These are phyloP conservation scores for Perca flavescens DNA, from an alignment of 2,113 vertebrate genomes.

Conservation along the genomic window DNA sequence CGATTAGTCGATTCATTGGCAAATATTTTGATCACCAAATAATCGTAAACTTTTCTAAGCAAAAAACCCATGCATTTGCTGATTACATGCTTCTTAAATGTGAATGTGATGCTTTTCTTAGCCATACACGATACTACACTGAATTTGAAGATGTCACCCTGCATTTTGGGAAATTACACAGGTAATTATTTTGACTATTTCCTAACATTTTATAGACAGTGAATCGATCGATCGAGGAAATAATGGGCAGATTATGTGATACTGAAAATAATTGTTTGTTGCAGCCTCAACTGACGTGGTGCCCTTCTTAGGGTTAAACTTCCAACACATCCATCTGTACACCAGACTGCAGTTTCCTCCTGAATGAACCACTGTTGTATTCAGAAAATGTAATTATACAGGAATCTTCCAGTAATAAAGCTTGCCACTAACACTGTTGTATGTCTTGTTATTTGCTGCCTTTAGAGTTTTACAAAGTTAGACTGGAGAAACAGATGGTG, in stretches of 20 bases:
- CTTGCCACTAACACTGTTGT: background rate
- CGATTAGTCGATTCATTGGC: background rate
- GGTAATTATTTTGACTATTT: background rate
- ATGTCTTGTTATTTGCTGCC: background rate
- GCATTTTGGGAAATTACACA: background rate
- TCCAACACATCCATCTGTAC: background rate
- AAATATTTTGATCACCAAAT: background rate
- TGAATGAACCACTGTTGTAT: constrained; percentile 12
- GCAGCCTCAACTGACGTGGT: background rate
- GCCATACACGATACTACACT: too few species aligned
- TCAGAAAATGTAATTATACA: background rate
- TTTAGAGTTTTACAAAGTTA: background rate
- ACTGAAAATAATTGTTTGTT: background rate
- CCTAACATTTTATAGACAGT: background rate
- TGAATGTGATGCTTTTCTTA: background rate
- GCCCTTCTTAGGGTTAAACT: background rate
- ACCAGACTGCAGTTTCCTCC: background rate
- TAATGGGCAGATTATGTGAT: background rate
- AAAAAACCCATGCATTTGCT: background rate
- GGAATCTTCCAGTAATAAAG: constrained; percentile 1
- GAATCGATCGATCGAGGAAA: background rate
- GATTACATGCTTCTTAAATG: background rate
- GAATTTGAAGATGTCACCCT: background rate
- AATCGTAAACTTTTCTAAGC: background rate
- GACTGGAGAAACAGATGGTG: background rate